Conservation (phyloP, 2,113 vertebrate species). For the Thalassarche chlororhynchos region DNA sequence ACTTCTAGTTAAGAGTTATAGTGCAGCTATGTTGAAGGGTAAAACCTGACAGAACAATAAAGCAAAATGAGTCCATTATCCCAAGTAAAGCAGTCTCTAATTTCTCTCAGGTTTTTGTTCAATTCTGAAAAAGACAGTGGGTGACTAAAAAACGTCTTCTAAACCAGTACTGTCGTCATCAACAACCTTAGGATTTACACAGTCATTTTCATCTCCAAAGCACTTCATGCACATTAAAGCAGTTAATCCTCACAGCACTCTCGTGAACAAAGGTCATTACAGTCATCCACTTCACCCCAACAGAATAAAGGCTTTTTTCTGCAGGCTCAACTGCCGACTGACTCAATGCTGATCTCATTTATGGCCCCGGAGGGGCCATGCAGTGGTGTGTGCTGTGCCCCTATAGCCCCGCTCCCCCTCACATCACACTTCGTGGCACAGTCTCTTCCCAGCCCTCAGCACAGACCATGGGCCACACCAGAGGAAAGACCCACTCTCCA, state of each 20-base stretch:
- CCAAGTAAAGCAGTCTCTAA: not conserved
- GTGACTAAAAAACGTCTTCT: not conserved
- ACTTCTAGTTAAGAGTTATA: not conserved
- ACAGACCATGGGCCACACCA: not conserved
- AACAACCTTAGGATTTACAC: not conserved
- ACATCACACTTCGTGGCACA: rapidly evolving
- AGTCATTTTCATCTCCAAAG: not conserved
- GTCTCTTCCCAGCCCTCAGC: not conserved
- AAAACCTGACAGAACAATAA: not conserved
- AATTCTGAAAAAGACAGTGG: not conserved
- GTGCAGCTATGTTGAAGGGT: not conserved
- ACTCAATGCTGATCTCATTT: not conserved
- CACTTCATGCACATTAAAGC: not conserved
- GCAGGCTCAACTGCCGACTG: not conserved
- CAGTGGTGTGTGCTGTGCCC: rapidly evolving
- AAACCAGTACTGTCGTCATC: not conserved
- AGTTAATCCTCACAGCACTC: not conserved
- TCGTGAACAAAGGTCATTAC: not conserved
- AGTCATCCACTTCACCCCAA: not conserved
- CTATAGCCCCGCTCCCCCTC: rapidly evolving
- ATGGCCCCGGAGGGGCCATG: too few species aligned
- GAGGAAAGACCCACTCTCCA: not conserved
- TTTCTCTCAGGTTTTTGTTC: not conserved
- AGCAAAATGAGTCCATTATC: not conserved
- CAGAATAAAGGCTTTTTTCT: not conserved